These are phyloP conservation scores for Meloidogyne exigua DNA, from an alignment of 1,140 invertebrate species.

Conservation along the genomic window DNA sequence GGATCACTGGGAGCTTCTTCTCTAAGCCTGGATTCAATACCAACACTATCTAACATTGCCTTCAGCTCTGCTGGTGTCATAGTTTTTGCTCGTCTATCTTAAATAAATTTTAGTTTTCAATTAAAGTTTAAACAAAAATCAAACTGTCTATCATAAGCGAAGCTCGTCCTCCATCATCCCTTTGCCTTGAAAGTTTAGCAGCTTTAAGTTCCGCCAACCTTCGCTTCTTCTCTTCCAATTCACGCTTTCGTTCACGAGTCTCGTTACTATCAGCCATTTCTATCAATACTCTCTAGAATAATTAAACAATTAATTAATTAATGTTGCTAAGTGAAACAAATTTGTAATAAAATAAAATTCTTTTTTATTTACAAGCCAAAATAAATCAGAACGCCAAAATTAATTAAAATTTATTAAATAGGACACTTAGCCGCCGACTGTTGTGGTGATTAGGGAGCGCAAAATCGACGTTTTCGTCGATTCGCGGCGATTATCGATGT, in stretches of 20 bases:
- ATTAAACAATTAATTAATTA: not conserved
- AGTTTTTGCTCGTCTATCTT: not conserved
- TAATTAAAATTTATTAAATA: no score
- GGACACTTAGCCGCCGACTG: no score
- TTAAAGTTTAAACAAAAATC: constrained; percentile 15
- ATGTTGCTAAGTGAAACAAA: not conserved
- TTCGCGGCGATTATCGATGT: no score
- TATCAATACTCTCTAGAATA: not conserved
- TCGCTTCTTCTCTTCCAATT: constrained; percentile 25
- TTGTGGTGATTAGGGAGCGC: no score
- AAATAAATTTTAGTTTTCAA: not conserved
- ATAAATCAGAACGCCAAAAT: not conserved
- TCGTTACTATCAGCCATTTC: not conserved
- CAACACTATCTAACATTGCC: constrained; percentile 25
- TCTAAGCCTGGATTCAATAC: constrained; percentile 12
- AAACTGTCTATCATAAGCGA: constrained; percentile 18
- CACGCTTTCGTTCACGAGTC: not conserved
- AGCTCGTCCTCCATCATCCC: constrained; percentile 10
- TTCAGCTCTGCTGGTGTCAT: constrained; percentile 27
- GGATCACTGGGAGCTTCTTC: constrained; percentile 23
- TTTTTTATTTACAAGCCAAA: not conserved
- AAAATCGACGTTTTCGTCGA: no score
- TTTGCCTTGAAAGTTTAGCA: constrained; percentile 10
- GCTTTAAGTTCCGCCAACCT: constrained; percentile 22
- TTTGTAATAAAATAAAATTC: not conserved